Conservation (phyloP, 2,113 vertebrate species). For the Rhombomys opimus region DNA sequence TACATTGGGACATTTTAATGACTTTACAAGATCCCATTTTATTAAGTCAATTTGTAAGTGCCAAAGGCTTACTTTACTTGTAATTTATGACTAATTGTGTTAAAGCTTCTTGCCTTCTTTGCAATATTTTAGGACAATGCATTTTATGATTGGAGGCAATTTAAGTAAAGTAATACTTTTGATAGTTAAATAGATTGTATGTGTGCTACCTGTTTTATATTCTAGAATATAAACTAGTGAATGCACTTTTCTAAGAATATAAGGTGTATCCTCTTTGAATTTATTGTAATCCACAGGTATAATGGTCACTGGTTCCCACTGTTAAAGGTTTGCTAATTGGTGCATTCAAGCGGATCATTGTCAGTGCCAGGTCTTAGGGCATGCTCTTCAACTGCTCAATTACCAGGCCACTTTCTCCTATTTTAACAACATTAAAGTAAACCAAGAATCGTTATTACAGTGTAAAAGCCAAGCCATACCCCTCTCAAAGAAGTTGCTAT, state of each 20-base stretch:
- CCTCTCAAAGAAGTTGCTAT: background rate
- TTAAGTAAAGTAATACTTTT: background rate
- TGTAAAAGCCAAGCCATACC: background rate
- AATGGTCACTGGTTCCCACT: background rate
- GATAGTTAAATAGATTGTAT: background rate
- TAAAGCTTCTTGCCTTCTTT: background rate
- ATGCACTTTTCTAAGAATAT: background rate
- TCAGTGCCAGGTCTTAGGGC: no score
- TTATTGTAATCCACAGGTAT: background rate
- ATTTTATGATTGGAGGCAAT: background rate
- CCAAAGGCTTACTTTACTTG: constrained; percentile 12
- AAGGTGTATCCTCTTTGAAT: background rate
- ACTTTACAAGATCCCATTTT: background rate
- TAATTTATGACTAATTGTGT: background rate
- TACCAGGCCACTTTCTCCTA: background rate
- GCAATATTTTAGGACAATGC: background rate
- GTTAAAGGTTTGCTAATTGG: background rate
- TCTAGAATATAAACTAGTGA: background rate
- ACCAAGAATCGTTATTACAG: background rate
- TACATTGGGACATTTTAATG: background rate
- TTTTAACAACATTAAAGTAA: background rate
- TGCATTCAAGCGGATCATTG: background rate
- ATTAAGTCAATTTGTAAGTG: background rate
- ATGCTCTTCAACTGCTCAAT: background rate
- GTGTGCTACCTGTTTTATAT: background rate